Percentiles rank a stretch among this genome's conserved stretches.
Evolutionary conservation across 2,113 vertebrate genomes (phyloP).

Genomic region (Peromyscus californicus): DNA sequence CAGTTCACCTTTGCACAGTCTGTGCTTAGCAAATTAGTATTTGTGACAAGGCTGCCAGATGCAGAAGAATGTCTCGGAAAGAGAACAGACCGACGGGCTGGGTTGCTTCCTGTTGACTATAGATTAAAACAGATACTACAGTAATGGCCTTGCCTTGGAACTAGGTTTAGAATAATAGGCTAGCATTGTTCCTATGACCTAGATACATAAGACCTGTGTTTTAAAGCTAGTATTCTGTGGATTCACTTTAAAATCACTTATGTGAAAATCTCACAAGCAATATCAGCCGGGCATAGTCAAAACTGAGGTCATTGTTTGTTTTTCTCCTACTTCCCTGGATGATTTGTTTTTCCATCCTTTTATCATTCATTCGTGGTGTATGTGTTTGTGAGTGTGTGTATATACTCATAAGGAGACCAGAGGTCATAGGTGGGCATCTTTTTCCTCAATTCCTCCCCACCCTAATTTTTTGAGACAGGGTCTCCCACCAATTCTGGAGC

Average conservation of each 20-base stretch:
- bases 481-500: neutral
- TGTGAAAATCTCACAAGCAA: neutral
- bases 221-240: neutral
- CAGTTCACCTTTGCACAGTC: neutral
- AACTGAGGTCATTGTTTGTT: neutral
- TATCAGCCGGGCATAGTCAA: neutral
- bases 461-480: neutral
- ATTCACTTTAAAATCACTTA: neutral
- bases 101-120: slow-evolving; percentile 18
- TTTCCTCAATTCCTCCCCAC: neutral
- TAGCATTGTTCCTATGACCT: neutral
- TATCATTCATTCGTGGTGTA: neutral
- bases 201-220: neutral
- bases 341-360: neutral
- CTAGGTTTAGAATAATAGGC: neutral
- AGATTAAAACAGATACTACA: neutral
- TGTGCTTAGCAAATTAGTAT: neutral
- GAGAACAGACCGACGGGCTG: slow-evolving; percentile 14
- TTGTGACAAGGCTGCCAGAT: slow-evolving; percentile 9
- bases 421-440: neutral
- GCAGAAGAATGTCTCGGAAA: neutral
- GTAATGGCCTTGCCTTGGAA: neutral
- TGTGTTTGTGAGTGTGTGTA: neutral
- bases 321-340: neutral
- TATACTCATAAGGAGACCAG: neutral